These are phyloP conservation scores for Popillia japonica DNA, from an alignment of 1,140 invertebrate species.

Conservation along the genomic window DNA sequence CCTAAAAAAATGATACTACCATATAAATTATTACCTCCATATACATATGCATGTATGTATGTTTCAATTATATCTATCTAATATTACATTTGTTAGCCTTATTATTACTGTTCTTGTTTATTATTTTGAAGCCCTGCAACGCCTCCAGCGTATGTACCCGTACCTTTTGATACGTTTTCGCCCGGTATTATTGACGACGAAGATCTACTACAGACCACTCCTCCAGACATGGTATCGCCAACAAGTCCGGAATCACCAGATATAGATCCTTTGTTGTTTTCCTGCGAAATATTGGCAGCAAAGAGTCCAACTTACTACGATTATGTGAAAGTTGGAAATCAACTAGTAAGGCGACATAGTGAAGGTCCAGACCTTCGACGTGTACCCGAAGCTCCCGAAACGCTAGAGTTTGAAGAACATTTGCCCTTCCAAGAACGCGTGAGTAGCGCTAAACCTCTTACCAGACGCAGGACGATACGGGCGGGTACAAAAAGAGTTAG, in stretches of 20 bases:
- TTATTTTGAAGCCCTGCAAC: not conserved
- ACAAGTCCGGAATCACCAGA: not conserved
- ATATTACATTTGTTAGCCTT: not conserved
- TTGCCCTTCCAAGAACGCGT: not conserved
- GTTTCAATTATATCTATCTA: too few species aligned
- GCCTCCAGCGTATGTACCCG: not conserved
- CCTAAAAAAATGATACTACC: too few species aligned
- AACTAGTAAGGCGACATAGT: not conserved
- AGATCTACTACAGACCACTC: not conserved
- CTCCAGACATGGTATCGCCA: not conserved
- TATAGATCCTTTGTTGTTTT: not conserved
- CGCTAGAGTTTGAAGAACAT: not conserved
- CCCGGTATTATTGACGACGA: not conserved
- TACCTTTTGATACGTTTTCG: not conserved
- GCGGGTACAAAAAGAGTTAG: not conserved
- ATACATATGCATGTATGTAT: too few species aligned
- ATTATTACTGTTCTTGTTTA: not conserved
- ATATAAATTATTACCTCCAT: too few species aligned
- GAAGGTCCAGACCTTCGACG: not conserved
- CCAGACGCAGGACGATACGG: not conserved
- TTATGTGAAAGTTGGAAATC: not conserved
- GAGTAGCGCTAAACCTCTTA: not conserved
- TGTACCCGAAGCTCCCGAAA: not conserved
- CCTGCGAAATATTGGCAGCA: not conserved
- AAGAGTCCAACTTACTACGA: not conserved